A percentile compares a stretch with the other conserved stretches of the same genome.
These are phyloP conservation scores for Pycnonotus jocosus DNA, from an alignment of 2,113 vertebrate genomes.

Conservation along the genomic window DNA sequence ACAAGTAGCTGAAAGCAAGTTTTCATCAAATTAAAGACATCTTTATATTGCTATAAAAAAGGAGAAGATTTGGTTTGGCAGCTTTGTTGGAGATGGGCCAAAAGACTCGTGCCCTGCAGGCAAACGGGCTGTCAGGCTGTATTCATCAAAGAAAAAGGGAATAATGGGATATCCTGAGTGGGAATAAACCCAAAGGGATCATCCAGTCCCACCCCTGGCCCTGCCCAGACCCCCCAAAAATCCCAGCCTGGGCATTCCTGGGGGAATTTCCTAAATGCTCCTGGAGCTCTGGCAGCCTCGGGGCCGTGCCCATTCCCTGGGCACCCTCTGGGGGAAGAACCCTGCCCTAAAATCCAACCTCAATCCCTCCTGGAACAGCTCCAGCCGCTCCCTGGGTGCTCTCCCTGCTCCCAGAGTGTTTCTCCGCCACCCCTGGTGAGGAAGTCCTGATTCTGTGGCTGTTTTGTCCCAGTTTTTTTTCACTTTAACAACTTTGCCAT, in stretches of 20 bases:
- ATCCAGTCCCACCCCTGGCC: not conserved
- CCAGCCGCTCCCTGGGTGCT: accelerated
- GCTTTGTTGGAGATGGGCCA: not conserved
- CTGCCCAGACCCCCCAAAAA: not conserved
- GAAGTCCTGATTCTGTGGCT: not conserved
- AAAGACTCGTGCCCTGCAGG: not conserved
- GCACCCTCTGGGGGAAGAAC: not conserved
- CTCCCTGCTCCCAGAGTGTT: not conserved
- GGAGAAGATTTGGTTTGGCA: not conserved
- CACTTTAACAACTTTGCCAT: not conserved
- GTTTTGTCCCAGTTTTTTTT: not conserved
- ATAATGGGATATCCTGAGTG: not conserved
- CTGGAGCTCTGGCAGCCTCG: not conserved
- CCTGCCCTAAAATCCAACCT: accelerated
- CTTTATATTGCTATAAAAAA: not conserved
- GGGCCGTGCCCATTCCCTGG: not conserved
- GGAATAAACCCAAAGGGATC: not conserved
- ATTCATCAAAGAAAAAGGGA: not conserved
- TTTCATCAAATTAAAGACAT: not conserved
- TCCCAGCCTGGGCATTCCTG: not conserved
- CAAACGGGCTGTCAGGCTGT: not conserved
- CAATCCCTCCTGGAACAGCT: no score
- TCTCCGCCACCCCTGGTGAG: not conserved
- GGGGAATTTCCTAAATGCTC: not conserved
- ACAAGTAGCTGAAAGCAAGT: not conserved